phyloP scores from a whole-genome alignment of 2,113 vertebrate genomes.

The Anolis carolinensis region DNA sequence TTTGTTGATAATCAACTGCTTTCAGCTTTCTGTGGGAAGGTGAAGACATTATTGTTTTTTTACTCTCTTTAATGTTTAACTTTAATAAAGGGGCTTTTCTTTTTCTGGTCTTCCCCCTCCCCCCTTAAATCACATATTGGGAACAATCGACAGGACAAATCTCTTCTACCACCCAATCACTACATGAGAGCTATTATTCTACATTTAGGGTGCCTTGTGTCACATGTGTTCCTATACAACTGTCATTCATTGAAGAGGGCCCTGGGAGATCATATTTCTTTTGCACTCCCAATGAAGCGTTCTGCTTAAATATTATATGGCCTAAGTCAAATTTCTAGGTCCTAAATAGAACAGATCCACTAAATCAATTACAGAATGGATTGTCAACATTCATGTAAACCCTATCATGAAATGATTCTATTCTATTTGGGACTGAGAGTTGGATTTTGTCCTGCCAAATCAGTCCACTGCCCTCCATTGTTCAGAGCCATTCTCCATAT shows the following conservation, averaged over 20 bases:
- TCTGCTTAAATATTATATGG: neutral
- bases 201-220: neutral
- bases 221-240: neutral
- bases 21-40: neutral
- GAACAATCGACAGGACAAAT: neutral
- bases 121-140: neutral
- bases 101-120: neutral
- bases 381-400: no score
- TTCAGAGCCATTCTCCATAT: neutral
- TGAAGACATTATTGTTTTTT: neutral
- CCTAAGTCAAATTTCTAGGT: no score
- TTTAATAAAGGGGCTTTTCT: neutral
- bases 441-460: neutral
- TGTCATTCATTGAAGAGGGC: neutral
- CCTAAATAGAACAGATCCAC: no score
- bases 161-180: neutral
- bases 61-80: neutral
- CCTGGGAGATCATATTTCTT: neutral
- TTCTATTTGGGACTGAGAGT: no score
- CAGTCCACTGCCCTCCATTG: slow-evolving; percentile 2
- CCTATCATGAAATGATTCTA: no score
- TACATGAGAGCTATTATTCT: neutral
- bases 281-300: neutral
- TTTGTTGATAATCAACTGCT: slow-evolving; percentile 34
- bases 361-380: no score